phyloP scores from a whole-genome alignment of 2,797 vertebrate genomes.

The Odontamblyopus lacepedii region DNA sequence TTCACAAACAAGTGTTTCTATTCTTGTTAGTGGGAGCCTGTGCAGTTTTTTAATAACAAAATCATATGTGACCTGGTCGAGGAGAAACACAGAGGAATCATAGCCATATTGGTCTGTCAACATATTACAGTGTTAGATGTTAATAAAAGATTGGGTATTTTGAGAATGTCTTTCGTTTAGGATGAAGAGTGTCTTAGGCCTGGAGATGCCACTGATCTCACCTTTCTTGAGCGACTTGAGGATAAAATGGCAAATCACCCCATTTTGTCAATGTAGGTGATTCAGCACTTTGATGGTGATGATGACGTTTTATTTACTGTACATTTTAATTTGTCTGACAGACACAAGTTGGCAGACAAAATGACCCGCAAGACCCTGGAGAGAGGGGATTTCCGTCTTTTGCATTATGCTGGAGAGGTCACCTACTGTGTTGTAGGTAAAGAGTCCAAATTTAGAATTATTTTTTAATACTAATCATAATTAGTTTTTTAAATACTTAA shows the following conservation, averaged over 20 bases:
- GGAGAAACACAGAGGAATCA: constrained; percentile 92
- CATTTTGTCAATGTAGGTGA: constrained; percentile 91
- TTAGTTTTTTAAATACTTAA: neutral
- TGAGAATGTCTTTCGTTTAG: constrained; percentile 62
- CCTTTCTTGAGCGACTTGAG: constrained; percentile 93
- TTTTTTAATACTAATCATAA: neutral
- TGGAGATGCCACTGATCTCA: constrained; percentile 91
- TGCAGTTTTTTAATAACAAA: constrained; percentile 98
- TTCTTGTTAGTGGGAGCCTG: constrained; percentile 88
- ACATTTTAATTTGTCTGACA: constrained; percentile 55
- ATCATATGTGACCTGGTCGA: constrained; percentile 97
- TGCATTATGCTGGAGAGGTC: constrained; percentile 96
- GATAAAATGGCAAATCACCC: constrained; percentile 92
- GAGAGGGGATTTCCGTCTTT: constrained; percentile 91
- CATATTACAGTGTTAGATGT: neutral
- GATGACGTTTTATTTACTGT: neutral
- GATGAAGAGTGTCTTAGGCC: constrained; percentile 96
- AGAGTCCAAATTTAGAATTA: constrained; percentile 41
- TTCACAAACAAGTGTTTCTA: neutral
- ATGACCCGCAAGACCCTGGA: constrained; percentile 88
- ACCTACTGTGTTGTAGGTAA: constrained; percentile 95
- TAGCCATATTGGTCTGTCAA: constrained; percentile 89
- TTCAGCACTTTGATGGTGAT: constrained; percentile 20
- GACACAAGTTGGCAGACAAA: constrained; percentile 91
- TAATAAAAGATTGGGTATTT: neutral